phyloP scores from a whole-genome alignment of 2,888 invertebrate genomes.

The Blastobasis lacticolella region DNA sequence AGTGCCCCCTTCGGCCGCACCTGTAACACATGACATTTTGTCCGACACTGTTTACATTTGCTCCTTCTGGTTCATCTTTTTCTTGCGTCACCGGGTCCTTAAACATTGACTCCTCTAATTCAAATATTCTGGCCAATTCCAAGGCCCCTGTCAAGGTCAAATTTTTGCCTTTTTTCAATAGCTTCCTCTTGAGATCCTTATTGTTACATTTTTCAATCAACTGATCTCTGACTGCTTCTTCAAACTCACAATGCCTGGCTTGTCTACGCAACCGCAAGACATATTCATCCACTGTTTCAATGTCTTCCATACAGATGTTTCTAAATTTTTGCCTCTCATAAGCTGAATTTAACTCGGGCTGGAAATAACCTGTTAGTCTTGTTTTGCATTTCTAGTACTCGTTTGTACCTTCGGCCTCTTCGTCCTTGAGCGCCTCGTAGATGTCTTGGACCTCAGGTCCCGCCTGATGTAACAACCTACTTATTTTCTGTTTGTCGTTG shows the following conservation, averaged over 20 bases:
- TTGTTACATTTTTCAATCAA: slow-evolving; percentile 4
- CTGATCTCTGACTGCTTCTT: background rate
- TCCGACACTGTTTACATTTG: background rate
- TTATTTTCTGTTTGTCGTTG: background rate
- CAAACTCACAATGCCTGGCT: background rate
- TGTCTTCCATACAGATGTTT: background rate
- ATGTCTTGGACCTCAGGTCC: slow-evolving; percentile 3
- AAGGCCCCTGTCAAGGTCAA: background rate
- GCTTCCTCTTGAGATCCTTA: slow-evolving; percentile 4
- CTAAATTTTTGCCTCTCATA: slow-evolving; percentile 4
- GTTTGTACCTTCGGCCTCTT: background rate
- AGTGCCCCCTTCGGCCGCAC: background rate
- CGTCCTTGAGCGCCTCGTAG: slow-evolving; percentile 1
- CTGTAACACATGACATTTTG: background rate
- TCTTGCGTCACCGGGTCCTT: background rate
- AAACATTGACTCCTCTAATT: background rate
- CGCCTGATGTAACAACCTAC: slow-evolving; percentile 4
- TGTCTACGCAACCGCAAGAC: background rate
- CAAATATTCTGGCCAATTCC: background rate
- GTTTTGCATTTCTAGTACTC: background rate
- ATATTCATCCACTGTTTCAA: slow-evolving; percentile 1
- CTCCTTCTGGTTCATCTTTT: background rate
- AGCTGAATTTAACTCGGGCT: background rate
- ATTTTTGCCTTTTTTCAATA: slow-evolving; percentile 4
- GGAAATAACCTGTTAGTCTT: background rate